Conservation (phyloP, 2,113 vertebrate genomes). For the Nerophis ophidion region DNA sequence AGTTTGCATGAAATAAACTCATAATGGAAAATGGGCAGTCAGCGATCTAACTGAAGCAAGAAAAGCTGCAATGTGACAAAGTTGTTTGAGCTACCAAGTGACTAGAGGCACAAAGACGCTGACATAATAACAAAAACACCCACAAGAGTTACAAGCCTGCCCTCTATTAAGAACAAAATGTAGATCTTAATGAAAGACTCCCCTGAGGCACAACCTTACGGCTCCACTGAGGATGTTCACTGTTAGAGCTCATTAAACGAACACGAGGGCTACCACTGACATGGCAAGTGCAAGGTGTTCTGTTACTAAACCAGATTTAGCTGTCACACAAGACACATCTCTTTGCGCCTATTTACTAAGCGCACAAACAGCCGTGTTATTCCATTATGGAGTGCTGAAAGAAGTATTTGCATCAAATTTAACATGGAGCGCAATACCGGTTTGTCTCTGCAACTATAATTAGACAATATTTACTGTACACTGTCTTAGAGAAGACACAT, state of each 20-base stretch:
- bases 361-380: constrained; percentile 20
- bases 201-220: constrained; percentile 55
- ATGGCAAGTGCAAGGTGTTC: constrained; percentile 40
- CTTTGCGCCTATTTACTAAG: constrained; percentile 44
- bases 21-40: background rate
- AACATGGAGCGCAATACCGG: constrained; percentile 11
- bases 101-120: constrained; percentile 41
- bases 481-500: background rate
- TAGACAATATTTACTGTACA: constrained; percentile 25
- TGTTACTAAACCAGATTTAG: constrained; percentile 57
- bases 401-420: constrained; percentile 29
- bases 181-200: constrained; percentile 65
- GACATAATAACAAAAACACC: constrained; percentile 48
- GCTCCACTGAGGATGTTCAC: constrained; percentile 53
- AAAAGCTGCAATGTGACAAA: background rate
- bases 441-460: constrained; percentile 5
- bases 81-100: constrained; percentile 23
- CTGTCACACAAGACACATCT: constrained; percentile 46
- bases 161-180: constrained; percentile 62
- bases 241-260: constrained; percentile 65
- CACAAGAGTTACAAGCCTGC: constrained; percentile 46
- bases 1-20: background rate
- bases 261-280: constrained; percentile 51
- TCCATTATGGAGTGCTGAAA: constrained; percentile 30
- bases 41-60: background rate